phyloP scores from a whole-genome alignment of 2,888 invertebrate genomes.

The Eupithecia centaureata region DNA sequence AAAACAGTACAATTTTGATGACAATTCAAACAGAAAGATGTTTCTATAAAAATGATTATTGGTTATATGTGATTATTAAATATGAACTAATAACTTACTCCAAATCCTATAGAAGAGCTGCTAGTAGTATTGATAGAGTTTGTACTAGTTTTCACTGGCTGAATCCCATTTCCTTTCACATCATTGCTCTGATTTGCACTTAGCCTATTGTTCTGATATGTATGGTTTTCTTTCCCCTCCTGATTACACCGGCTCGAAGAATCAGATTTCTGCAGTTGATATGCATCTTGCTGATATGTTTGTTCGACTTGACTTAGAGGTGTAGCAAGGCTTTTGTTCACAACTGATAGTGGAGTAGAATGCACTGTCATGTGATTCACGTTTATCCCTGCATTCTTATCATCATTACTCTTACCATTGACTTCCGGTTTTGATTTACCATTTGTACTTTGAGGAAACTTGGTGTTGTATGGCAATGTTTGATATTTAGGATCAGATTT shows the following conservation, averaged over 20 bases:
- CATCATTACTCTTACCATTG: conserved; percentile 71
- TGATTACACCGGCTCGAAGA: conserved; percentile 80
- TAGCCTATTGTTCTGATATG: conserved; percentile 79
- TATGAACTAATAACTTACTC: conserved; percentile 60
- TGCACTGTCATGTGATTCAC: conserved; percentile 83
- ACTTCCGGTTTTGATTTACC: conserved; percentile 72
- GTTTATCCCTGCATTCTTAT: conserved; percentile 72
- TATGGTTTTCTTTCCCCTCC: conserved; percentile 82
- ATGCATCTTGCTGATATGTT: conserved; percentile 82
- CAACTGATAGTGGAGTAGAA: conserved; percentile 80
- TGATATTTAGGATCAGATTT: conserved; percentile 96
- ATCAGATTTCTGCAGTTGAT: conserved; percentile 82
- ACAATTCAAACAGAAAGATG: neutral
- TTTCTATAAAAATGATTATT: neutral
- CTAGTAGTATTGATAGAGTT: conserved; percentile 73
- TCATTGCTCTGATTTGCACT: conserved; percentile 76
- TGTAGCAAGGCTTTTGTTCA: conserved; percentile 87
- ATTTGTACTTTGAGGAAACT: conserved; percentile 87
- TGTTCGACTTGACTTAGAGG: conserved; percentile 84
- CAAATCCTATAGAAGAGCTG: conserved; percentile 78
- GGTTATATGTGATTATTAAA: neutral
- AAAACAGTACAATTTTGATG: neutral
- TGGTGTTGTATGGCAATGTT: conserved; percentile 95
- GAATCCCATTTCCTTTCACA: conserved; percentile 63
- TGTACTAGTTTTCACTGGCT: conserved; percentile 70